Conservation (phyloP, 23 tunicate species). For the Halocynthia roretzi region DNA sequence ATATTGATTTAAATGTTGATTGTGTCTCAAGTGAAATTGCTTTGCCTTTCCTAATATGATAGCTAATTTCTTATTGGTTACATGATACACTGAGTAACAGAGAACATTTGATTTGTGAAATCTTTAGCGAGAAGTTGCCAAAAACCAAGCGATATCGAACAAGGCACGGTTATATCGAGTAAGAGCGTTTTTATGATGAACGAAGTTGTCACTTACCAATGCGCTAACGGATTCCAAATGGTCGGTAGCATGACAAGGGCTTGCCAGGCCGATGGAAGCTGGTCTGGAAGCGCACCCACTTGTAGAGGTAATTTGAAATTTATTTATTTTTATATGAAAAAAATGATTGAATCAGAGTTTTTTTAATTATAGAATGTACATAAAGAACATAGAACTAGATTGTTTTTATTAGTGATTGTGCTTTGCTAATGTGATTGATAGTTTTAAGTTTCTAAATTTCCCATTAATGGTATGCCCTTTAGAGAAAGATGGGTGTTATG, state of each 20-base stretch:
- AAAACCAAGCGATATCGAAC: constrained; percentile 10
- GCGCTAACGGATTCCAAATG: constrained; percentile 43
- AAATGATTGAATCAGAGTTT: no score
- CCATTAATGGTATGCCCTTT: neutral
- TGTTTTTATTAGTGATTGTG: no score
- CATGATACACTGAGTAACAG: no score
- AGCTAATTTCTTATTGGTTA: no score
- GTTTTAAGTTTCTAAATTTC: neutral
- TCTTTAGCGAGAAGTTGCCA: neutral
- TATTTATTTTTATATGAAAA: no score
- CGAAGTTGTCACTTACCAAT: constrained; percentile 34
- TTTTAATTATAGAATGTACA: neutral
- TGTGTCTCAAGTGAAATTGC: no score
- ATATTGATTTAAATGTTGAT: no score
- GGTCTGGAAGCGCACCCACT: constrained; percentile 34
- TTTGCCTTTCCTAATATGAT: no score
- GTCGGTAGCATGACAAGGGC: constrained; percentile 18
- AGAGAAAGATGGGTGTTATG: neutral
- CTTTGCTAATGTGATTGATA: neutral
- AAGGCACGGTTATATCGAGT: constrained; percentile 2
- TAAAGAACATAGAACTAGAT: neutral
- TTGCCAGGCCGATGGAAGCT: constrained; percentile 32
- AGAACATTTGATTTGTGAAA: no score
- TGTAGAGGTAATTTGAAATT: constrained; percentile 35
- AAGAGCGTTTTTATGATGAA: constrained; percentile 11